A percentile compares a stretch with the other conserved stretches of the same genome.
Conservation (phyloP, 2,797 vertebrate genomes). For the Brotula barbata region DNA sequence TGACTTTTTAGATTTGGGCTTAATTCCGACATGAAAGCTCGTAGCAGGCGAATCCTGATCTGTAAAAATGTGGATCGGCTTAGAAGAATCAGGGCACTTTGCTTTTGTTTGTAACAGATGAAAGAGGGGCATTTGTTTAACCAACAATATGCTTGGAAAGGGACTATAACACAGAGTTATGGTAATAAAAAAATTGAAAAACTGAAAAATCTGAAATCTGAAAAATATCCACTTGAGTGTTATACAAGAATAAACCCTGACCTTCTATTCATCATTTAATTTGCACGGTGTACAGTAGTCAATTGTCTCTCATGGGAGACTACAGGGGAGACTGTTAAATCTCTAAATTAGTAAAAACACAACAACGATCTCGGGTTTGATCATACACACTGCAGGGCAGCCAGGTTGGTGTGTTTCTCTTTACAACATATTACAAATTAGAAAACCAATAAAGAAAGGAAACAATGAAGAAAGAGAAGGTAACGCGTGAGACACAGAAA, state of each 20-base stretch:
- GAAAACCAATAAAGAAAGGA: not conserved
- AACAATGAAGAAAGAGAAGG: not conserved
- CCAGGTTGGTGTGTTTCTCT: conserved; percentile 3
- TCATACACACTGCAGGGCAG: conserved; percentile 18
- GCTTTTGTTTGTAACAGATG: conserved; percentile 39
- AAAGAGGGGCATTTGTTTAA: conserved; percentile 33
- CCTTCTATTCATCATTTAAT: too few relatives aligned
- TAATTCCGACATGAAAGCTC: conserved; percentile 64
- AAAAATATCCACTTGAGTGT: too few relatives aligned
- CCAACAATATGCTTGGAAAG: conserved; percentile 26
- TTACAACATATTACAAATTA: conserved; percentile 13
- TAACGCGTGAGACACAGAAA: not conserved
- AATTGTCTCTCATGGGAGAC: conserved; percentile 26
- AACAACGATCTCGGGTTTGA: conserved; percentile 47
- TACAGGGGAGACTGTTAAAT: conserved; percentile 6
- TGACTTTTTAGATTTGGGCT: too few relatives aligned
- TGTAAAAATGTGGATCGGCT: conserved; percentile 67
- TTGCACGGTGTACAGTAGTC: too few relatives aligned
- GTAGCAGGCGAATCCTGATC: conserved; percentile 52
- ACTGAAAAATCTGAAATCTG: too few relatives aligned
- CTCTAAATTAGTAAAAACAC: conserved; percentile 30
- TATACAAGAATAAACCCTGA: not conserved
- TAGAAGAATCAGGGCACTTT: conserved; percentile 59
- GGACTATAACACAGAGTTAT: too few relatives aligned
- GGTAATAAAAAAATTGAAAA: too few relatives aligned